Percentiles rank a stretch among this genome's conserved stretches.
These are phyloP conservation scores for Epiblema foenella DNA, from an alignment of 2,888 invertebrate genomes.

Conservation along the genomic window DNA sequence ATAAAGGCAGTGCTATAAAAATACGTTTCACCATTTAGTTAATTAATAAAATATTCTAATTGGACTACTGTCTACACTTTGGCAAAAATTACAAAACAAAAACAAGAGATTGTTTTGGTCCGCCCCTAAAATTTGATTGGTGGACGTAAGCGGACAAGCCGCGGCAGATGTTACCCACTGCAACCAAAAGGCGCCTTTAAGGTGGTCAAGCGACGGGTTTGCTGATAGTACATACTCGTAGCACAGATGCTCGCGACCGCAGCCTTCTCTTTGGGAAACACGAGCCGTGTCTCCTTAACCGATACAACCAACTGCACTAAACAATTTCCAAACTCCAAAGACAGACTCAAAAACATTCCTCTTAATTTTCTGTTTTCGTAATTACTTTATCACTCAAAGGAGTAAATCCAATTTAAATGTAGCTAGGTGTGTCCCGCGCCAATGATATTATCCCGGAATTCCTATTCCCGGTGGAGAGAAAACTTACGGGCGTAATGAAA, in stretches of 20 bases:
- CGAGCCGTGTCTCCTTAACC: neutral
- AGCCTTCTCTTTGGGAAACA: neutral
- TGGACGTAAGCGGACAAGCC: too few relatives aligned
- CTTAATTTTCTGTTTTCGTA: constrained; percentile 23
- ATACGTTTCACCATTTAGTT: too few relatives aligned
- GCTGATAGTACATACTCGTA: too few relatives aligned
- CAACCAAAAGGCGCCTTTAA: too few relatives aligned
- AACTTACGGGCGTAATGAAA: constrained; percentile 39
- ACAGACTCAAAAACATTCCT: constrained; percentile 14
- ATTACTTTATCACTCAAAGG: constrained; percentile 44
- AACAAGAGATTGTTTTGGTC: too few relatives aligned
- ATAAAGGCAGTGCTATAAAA: too few relatives aligned
- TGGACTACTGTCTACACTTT: too few relatives aligned
- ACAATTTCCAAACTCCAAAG: constrained; percentile 2
- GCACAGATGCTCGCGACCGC: neutral
- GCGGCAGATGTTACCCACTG: too few relatives aligned
- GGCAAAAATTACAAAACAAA: too few relatives aligned
- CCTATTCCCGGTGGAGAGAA: constrained; percentile 28
- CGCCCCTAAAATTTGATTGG: too few relatives aligned
- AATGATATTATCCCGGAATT: constrained; percentile 39
- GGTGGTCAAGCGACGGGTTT: too few relatives aligned
- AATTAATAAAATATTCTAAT: too few relatives aligned
- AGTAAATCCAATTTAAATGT: constrained; percentile 45
- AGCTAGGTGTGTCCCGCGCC: constrained; percentile 38
- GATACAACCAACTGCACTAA: neutral